phyloP scores from a whole-genome alignment of 2,113 vertebrate species.

The Hypanus sabinus region DNA sequence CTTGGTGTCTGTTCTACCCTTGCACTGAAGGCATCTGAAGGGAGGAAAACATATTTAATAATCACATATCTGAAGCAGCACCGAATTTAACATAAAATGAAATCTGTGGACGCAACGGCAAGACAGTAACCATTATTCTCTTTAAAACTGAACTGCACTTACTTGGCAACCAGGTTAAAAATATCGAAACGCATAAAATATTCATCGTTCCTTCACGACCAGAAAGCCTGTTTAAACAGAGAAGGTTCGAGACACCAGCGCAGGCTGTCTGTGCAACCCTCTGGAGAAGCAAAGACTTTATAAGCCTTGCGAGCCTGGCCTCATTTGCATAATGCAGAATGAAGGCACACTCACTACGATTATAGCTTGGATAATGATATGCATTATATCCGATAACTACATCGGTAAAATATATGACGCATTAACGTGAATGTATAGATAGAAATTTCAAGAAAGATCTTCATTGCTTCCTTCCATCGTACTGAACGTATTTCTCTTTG shows the following conservation, averaged over 20 bases:
- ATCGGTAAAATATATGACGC: neutral
- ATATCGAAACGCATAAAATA: neutral
- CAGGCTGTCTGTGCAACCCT: neutral
- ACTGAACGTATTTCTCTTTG: too few relatives aligned
- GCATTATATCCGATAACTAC: too few relatives aligned
- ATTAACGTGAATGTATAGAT: neutral
- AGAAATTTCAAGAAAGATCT: neutral
- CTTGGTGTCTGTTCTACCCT: neutral
- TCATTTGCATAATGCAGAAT: neutral
- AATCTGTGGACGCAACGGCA: neutral
- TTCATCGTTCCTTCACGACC: neutral
- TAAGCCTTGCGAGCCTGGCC: neutral
- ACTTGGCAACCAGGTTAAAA: neutral
- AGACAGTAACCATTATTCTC: neutral
- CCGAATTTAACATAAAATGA: neutral
- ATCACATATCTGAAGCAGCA: neutral
- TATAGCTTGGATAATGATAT: neutral
- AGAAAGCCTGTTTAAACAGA: neutral
- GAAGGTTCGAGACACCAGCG: neutral
- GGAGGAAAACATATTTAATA: neutral
- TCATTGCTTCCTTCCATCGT: neutral
- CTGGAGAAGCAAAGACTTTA: neutral
- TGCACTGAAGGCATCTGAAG: neutral
- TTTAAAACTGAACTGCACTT: neutral
- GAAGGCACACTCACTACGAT: neutral